Evolutionary conservation across 2,797 vertebrate species (phyloP).

Genomic region (Enteromius mattozi): DNA sequence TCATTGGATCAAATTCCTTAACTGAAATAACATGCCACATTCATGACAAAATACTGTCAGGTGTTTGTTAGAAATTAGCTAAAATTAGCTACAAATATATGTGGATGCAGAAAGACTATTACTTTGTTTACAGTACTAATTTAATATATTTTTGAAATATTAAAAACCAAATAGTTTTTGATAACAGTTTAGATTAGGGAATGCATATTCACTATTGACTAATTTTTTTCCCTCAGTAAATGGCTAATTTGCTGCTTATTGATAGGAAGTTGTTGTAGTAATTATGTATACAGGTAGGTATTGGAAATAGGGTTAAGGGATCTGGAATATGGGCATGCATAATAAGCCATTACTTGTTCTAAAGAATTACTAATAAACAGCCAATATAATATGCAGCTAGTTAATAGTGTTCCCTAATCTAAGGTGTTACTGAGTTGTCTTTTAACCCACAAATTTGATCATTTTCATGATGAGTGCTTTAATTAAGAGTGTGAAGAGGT

Average conservation of each 20-base stretch:
- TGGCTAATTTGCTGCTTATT: background rate
- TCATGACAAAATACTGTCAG: slow-evolving; percentile 26
- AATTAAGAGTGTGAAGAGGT: background rate
- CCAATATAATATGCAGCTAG: background rate
- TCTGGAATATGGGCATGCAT: background rate
- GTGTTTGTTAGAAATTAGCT: background rate
- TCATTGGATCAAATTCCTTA: slow-evolving; percentile 52
- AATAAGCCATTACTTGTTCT: background rate
- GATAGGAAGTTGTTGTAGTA: background rate
- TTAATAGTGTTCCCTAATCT: background rate
- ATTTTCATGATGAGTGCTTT: background rate
- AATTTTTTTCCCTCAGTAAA: background rate
- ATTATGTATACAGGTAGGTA: background rate
- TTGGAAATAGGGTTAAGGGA: background rate
- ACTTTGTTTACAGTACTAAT: background rate
- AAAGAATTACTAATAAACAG: background rate
- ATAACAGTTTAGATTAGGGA: background rate
- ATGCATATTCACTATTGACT: background rate
- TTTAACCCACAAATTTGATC: background rate
- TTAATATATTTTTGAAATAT: background rate
- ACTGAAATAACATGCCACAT: slow-evolving; percentile 18
- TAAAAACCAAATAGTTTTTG: background rate
- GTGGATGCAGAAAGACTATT: background rate
- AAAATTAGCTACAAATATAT: background rate
- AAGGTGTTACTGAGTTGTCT: background rate